Percentiles rank a stretch among this genome's conserved stretches.
Evolutionary conservation across 2,797 vertebrate genomes (phyloP).

Genomic region (Premnoplex brunnescens): DNA sequence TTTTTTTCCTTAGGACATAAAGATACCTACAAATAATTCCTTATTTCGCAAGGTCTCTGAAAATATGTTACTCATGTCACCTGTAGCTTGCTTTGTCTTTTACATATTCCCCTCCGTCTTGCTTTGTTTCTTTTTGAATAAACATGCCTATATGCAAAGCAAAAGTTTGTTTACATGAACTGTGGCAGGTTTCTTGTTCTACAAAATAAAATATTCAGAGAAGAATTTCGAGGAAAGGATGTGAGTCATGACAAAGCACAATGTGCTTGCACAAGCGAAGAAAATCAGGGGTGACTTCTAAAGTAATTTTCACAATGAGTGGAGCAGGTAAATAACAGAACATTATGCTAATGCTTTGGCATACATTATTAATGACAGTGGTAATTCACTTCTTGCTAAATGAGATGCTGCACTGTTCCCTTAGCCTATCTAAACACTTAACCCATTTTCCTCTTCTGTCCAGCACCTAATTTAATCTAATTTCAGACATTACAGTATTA

Average conservation of each 20-base stretch:
- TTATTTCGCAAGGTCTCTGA: background rate
- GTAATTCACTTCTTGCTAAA: conserved; percentile 35
- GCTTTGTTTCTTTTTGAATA: background rate
- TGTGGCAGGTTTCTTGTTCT: background rate
- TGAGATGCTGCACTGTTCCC: background rate
- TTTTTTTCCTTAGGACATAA: background rate
- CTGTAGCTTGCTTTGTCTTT: background rate
- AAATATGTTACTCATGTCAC: background rate
- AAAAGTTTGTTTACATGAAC: background rate
- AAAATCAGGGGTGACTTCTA: conserved; percentile 8
- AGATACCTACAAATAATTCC: background rate
- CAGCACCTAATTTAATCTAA: conserved; percentile 17
- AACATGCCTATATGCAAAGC: background rate
- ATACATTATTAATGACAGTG: conserved; percentile 39
- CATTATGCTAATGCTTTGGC: conserved; percentile 31
- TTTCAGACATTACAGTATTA: background rate
- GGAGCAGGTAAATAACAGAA: conserved; percentile 47
- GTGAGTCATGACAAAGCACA: background rate
- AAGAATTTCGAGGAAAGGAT: background rate
- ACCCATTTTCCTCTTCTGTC: conserved; percentile 3
- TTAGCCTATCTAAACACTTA: conserved; percentile 11
- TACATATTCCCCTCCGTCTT: background rate
- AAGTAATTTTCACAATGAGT: conserved; percentile 35
- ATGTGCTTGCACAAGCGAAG: background rate
- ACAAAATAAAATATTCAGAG: background rate